Base-by-base conservation (phyloP, 2,113 vertebrate species). In the Catharus bicknelli region DNA sequence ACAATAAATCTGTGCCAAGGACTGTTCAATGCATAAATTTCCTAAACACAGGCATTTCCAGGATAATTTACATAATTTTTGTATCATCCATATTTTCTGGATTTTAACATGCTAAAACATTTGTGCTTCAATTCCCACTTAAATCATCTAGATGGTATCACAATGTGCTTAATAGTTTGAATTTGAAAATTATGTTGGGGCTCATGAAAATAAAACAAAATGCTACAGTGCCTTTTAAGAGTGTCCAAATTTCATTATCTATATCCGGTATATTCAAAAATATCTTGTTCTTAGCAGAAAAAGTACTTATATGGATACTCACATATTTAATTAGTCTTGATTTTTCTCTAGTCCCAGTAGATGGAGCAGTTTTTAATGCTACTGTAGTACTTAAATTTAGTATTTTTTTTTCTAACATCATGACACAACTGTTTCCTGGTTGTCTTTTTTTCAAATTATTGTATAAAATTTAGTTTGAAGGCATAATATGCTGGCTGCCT, bases 301-400 rank as follows among this genome's bases (percentile, higher is more conserved):
- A 43, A 51, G 18, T 70, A 32, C 38, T 69, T 54, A 8, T 25
- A 21, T 34, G n/a, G 80, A 42, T 88, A 47, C 38, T 87, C 40
- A 36, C 11, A 58, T 22, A 76, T 83, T 36, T 77, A 68, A 88
- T 92, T 91, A 83, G 43, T n/a, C 73, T 86, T 74, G 34, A 54
- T 48, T 82, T 96, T 89, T 76, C 53, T 68, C 26, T 94, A 62
- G 48, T 93, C 76, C 88, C 95, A 97, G 83, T 95, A 96, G 94
- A 80, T 96, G 86, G 96, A 95, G 90, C 93, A 94, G 30, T 96
- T 97, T 82, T 83, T 63, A 96, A 92, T 88, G 77, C 81, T 97
- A 83, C 58, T 88, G 36, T 51, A 74, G 48, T 48, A 84, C 61
- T 88, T 92, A 36, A 79, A 88, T 76, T 42, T 47, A 90, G 64